Percentiles rank a stretch among this genome's conserved stretches.
Conservation (phyloP, 2,113 vertebrate genomes). For the Labeo catla region DNA sequence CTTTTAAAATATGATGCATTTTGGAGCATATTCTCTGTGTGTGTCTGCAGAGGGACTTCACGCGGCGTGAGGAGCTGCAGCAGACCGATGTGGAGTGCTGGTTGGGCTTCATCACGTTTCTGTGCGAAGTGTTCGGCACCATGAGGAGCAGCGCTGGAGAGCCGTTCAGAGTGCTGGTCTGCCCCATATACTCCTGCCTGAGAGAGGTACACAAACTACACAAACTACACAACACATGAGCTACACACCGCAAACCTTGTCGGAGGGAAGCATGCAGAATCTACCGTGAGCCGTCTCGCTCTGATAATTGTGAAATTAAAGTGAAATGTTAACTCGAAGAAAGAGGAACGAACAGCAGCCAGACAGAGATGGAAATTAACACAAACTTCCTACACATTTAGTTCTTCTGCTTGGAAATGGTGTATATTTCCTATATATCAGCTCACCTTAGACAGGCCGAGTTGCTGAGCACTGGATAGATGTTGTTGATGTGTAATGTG, state of each 20-base stretch:
- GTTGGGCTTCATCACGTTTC: conserved; percentile 98
- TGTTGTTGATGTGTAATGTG: background rate
- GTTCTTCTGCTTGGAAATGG: background rate
- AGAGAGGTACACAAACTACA: conserved; percentile 83
- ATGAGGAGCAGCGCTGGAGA: conserved; percentile 95
- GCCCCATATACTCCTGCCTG: conserved; percentile 97
- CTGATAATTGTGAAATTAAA: background rate
- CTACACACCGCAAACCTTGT: too few species aligned
- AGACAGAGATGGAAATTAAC: background rate
- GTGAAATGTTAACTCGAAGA: background rate
- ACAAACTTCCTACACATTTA: background rate
- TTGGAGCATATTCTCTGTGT: background rate
- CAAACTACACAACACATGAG: too few species aligned
- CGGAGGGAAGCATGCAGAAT: too few species aligned
- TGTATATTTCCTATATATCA: background rate
- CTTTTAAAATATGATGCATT: too few species aligned
- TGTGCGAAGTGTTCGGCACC: conserved; percentile 94
- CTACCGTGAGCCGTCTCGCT: background rate
- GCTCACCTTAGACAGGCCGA: background rate
- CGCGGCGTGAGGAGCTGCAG: conserved; percentile 87
- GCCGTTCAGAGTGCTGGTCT: conserved; percentile 94
- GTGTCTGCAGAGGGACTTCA: conserved; percentile 88
- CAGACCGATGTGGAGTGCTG: conserved; percentile 91
- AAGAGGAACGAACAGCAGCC: background rate
- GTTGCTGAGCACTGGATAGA: background rate